Evolutionary conservation across 2,113 vertebrate species (phyloP), one percentile per base, ranked within the genome.

Genomic region (Cercocebus atys): DNA sequence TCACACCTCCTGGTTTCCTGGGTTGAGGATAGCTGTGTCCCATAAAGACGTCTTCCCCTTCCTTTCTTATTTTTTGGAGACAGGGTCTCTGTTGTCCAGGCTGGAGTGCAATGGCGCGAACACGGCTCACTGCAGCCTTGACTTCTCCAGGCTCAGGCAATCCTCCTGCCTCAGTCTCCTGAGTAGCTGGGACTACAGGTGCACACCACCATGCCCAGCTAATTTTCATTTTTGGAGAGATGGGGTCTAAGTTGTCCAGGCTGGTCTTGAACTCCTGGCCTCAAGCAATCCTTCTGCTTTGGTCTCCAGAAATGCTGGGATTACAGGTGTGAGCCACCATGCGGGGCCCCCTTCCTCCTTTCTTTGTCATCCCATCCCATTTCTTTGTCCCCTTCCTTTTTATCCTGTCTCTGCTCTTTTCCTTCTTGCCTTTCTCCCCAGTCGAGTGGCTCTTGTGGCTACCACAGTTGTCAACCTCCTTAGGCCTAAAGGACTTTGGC

Each of bases 1-100:
- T 85, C 12, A 0, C 2, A 52, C 43, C 57, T 55, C 76, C 35
- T 4, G 0, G 17, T 27, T 9, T 38, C n/a, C 38, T 1, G 0
- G 22, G 79, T 52, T 50, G 30, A 52, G 59, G 32, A 20, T 5
- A 10, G 52, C 32, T 5, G 1, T 8, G 5, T 5, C 32, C 43
- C 35, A 1, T 9, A 14, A 13, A 14, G 61, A 50, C 8, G 0
- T 3, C 12, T 32, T 16, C 47, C 18, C 30, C 12, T 14, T 12
- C 47, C 43, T 10, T 32, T 27, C 27, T 43, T 47, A 50, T 32
- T 64, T 30, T 64, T 64, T 32, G 12, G 61, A 64, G 61, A 64
- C 27, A 5, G 61, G 61, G 12, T 64, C 61, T 64, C 61, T 64
- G 27, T 30, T 64, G 27, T 30, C 61, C 27, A 64, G 61, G 27